Evolutionary conservation across 2,113 vertebrate species (phyloP).

Genomic region (Hippocampus mohnikei): DNA sequence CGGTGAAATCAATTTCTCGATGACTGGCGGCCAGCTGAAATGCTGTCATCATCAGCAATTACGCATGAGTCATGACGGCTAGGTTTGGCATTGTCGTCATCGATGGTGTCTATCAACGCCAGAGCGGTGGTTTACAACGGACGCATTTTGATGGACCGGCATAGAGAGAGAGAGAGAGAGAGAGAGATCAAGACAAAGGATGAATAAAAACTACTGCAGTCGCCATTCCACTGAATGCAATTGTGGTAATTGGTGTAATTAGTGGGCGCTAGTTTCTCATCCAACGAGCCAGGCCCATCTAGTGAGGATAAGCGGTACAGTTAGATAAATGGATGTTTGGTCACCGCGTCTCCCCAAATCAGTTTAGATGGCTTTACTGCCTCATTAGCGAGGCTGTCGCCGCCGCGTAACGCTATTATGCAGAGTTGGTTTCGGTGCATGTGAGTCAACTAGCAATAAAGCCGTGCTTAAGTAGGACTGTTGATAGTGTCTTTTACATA

Average conservation of each 20-base stretch:
- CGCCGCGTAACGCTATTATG: too few relatives aligned
- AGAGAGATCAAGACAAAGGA: not conserved
- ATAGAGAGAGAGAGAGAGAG: not conserved
- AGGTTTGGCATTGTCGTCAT: slow-evolving; percentile 41
- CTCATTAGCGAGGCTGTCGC: too few relatives aligned
- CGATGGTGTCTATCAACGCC: not conserved
- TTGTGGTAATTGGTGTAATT: not conserved
- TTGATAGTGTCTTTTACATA: not conserved
- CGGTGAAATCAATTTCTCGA: not conserved
- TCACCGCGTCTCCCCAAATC: too few relatives aligned
- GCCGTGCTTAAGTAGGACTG: not conserved
- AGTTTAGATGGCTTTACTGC: too few relatives aligned
- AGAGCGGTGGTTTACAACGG: not conserved
- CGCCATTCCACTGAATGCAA: not conserved
- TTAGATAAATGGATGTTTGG: too few relatives aligned
- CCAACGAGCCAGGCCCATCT: too few relatives aligned
- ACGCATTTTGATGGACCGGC: not conserved
- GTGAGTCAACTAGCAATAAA: not conserved
- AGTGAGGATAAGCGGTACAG: too few relatives aligned
- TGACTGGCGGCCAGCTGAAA: too few relatives aligned
- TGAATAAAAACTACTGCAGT: not conserved
- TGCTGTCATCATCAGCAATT: slow-evolving; percentile 47
- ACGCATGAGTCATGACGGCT: slow-evolving; percentile 37
- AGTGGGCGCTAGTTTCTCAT: not conserved
- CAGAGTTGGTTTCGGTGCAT: not conserved